Conservation (phyloP, 2,797 vertebrate species). For the Yasuhikotakia modesta region DNA sequence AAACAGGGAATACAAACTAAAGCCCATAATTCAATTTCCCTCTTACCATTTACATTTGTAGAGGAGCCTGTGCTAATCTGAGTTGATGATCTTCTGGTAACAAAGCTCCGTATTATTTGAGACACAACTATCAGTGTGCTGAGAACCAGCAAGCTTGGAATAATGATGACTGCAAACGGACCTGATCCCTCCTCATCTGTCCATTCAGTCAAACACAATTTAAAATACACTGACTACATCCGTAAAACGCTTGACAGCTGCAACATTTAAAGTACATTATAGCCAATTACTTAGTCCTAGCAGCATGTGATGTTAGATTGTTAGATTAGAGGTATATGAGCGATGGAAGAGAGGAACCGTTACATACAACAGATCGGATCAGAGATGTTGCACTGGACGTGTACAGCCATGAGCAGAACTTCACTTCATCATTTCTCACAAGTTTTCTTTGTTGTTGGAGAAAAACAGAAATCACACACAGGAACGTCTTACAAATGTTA, state of each 20-base stretch:
- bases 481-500: background rate
- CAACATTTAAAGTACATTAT: background rate
- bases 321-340: background rate
- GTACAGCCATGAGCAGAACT: slow-evolving; percentile 57
- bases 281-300: background rate
- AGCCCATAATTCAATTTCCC: background rate
- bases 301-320: background rate
- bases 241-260: background rate
- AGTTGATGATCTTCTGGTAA: slow-evolving; percentile 57
- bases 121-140: slow-evolving; percentile 66
- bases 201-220: slow-evolving; percentile 7
- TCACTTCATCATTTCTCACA: slow-evolving; percentile 61
- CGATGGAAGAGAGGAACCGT: background rate
- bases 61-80: background rate
- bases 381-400: slow-evolving; percentile 61
- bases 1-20: background rate
- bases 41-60: background rate
- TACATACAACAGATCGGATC: slow-evolving; percentile 62
- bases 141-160: slow-evolving; percentile 67
- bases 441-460: background rate
- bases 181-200: slow-evolving; percentile 66
- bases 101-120: slow-evolving; percentile 66
- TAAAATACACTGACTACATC: background rate
- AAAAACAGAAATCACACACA: background rate
- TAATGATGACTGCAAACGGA: slow-evolving; percentile 66